Conservation (phyloP, 2,797 vertebrate species). For the Platalea minor region DNA sequence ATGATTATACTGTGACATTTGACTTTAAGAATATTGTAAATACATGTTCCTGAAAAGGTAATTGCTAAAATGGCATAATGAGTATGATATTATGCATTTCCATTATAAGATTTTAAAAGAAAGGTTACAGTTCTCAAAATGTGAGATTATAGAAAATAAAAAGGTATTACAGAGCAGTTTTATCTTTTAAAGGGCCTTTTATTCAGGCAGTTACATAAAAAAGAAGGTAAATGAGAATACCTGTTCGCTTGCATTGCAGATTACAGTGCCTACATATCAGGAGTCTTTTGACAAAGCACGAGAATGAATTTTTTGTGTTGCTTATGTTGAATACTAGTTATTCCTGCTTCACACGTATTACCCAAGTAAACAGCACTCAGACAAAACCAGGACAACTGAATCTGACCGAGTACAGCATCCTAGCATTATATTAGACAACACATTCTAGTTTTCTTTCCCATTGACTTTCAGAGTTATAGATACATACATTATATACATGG, state of each 20-base stretch:
- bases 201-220: neutral
- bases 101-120: slow-evolving; percentile 6
- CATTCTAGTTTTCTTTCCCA: neutral
- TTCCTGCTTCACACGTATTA: neutral
- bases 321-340: neutral
- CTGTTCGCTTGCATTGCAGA: neutral
- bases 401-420: neutral
- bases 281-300: neutral
- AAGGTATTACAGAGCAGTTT: neutral
- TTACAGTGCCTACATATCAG: neutral
- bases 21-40: slow-evolving; percentile 19
- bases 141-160: slow-evolving; percentile 2
- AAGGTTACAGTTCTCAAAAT: slow-evolving; percentile 24
- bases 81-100: slow-evolving; percentile 1
- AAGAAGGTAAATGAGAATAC: neutral
- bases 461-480: neutral
- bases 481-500: neutral
- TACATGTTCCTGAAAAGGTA: neutral
- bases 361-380: neutral
- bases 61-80: slow-evolving; percentile 3
- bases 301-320: neutral
- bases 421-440: neutral
- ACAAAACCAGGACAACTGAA: neutral
- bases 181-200: neutral
- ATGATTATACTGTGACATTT: neutral